These are phyloP conservation scores for Aurelia sp. DNA, from an alignment of 30 jellyfish, hydroid and myxozoan species.

Conservation along the genomic window DNA sequence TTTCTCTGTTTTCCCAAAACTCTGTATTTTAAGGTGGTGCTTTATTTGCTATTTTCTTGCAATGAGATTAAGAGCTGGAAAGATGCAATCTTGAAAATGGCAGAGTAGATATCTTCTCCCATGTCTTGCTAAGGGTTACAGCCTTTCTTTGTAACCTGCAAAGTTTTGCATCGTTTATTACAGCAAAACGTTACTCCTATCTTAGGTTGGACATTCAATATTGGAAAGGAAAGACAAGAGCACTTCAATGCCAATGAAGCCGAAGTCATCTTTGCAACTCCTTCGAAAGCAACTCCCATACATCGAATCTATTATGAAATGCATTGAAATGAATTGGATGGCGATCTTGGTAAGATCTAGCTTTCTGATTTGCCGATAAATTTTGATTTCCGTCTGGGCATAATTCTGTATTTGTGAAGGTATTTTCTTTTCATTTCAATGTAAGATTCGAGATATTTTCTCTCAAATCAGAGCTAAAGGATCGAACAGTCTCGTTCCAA, in stretches of 20 bases:
- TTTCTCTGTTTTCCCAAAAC: no score
- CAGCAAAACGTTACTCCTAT: neutral
- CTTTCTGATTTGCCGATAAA: neutral
- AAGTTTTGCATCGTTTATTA: neutral
- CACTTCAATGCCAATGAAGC: neutral
- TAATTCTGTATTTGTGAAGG: no score
- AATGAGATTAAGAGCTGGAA: no score
- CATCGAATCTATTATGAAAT: slow-evolving; percentile 78
- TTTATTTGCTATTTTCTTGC: no score
- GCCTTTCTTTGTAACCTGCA: neutral
- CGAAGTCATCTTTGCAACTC: slow-evolving; percentile 21
- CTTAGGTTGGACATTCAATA: slow-evolving; percentile 69
- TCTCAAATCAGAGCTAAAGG: no score
- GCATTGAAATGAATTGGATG: slow-evolving; percentile 98
- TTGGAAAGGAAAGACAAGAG: slow-evolving; percentile 36
- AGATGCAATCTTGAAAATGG: no score
- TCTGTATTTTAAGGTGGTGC: no score
- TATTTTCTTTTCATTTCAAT: no score
- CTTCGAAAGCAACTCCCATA: slow-evolving; percentile 69
- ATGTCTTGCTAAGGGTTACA: neutral
- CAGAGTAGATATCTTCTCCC: neutral
- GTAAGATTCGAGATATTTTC: no score
- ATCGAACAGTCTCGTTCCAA: no score
- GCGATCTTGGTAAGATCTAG: slow-evolving; percentile 61
- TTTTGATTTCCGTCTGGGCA: no score